Conservation (phyloP, 2,797 vertebrate genomes). For the Apodemus agrarius region DNA sequence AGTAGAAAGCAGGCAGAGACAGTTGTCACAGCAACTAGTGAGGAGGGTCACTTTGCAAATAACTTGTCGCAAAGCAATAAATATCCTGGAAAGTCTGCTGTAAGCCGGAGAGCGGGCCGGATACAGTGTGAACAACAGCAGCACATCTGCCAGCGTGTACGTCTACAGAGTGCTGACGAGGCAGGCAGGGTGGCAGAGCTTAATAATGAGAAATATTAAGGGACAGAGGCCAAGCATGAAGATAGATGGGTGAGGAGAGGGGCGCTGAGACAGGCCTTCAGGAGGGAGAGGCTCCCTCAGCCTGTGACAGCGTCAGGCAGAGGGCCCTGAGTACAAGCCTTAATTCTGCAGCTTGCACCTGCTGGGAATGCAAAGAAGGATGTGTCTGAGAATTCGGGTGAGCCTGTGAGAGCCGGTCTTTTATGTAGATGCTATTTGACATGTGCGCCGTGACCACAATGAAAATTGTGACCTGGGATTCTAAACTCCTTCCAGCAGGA, state of each 20-base stretch:
- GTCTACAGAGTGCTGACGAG: conserved; percentile 48
- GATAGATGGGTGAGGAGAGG: background rate
- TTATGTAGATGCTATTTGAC: conserved; percentile 49
- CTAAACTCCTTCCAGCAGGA: background rate
- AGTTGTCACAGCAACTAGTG: background rate
- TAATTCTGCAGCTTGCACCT: background rate
- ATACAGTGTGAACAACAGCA: background rate
- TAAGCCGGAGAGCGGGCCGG: background rate
- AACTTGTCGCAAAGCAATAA: background rate
- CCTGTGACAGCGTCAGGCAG: background rate
- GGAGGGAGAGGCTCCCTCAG: background rate
- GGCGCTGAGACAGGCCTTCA: conserved; percentile 19
- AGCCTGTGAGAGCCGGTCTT: background rate
- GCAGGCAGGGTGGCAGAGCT: conserved; percentile 32
- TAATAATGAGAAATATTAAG: conserved; percentile 46
- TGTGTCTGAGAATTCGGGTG: conserved; percentile 11
- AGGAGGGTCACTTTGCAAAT: conserved; percentile 34
- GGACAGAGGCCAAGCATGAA: conserved; percentile 34
- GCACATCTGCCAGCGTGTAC: background rate
- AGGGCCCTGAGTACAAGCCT: background rate
- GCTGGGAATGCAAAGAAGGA: background rate
- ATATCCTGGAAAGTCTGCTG: conserved; percentile 33
- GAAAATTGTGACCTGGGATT: conserved; percentile 11
- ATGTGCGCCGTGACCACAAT: conserved; percentile 2
- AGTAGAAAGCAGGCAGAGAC: background rate